A percentile compares a stretch with the other conserved stretches of the same genome.
These are phyloP conservation scores for Cranoglanis bouderius DNA, from an alignment of 2,113 vertebrate genomes.

Conservation along the genomic window DNA sequence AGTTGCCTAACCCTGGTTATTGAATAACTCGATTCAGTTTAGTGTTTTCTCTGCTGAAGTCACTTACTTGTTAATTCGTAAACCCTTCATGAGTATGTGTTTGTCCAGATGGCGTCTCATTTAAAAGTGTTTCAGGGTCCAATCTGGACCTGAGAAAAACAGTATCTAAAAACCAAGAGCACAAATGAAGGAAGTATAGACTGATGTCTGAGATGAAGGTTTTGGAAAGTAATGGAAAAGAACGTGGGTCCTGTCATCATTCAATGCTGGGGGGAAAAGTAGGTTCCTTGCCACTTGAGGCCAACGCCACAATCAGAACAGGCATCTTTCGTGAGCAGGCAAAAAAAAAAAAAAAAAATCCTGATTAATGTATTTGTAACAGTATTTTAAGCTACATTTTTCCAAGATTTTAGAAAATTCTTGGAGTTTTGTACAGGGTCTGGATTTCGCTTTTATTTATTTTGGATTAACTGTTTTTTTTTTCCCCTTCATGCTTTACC, in stretches of 20 bases:
- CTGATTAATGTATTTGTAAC: conserved; percentile 70
- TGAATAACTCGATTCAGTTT: background rate
- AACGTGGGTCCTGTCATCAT: background rate
- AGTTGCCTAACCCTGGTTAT: background rate
- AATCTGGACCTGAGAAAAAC: background rate
- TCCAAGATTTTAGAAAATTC: conserved; percentile 70
- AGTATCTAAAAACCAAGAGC: background rate
- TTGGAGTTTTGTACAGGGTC: conserved; percentile 73
- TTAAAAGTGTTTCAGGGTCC: conserved; percentile 13
- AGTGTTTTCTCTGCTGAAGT: background rate
- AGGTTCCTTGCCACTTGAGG: conserved; percentile 1
- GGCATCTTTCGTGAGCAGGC: background rate
- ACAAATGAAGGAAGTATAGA: background rate
- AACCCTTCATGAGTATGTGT: background rate
- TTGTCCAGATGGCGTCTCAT: background rate
- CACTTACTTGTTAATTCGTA: background rate
- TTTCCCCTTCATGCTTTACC: background rate
- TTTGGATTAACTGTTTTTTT: conserved; percentile 54
- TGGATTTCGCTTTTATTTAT: conserved; percentile 68
- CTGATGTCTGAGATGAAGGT: background rate
- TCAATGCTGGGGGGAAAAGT: conserved; percentile 1
- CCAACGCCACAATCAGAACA: background rate
- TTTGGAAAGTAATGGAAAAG: background rate
- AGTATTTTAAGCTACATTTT: conserved; percentile 77
- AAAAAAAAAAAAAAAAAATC: background rate